Base-by-base conservation (phyloP, 2,888 invertebrate species). In the Stictocephala bisonia region DNA sequence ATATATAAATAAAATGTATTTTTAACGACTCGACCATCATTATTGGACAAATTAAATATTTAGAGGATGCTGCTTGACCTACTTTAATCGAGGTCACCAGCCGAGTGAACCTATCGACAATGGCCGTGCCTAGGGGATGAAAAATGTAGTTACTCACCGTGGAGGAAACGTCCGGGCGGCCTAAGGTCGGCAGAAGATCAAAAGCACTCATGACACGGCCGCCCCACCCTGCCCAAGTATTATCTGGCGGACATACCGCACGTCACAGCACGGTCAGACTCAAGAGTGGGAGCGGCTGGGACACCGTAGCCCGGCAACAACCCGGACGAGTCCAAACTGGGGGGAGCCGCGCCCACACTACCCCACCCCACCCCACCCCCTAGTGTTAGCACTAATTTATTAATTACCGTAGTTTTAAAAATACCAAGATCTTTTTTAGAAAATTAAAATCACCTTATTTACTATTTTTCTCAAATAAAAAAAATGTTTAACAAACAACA, bases 181-280 rank as follows among this genome's bases (percentile, higher is more conserved):
- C 40, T n/a, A 27, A 3, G 31, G 18, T 31, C 15, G 29, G 40
- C 4, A 20, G 40, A 13, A 3, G 6, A 7, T 56, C 27, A 31
- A 29, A 40, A 60, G 51, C 56, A 60, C 60, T 11, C 60, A 60
- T 60, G 60, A 31, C 60, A 31, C 60, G 22, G 35, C 60, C 60
- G 60, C 60, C 60, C 60, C 60, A 29, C 60, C 60, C 60, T 11
- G 31, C 15, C 60, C 60, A 31, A 22, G 35, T 60, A 60, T 60
- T 60, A 60, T 60, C 60, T 60, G 9, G 60, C 40, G 60, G 22
- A 60, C 60, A 60, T 60, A 18, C 31, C 60, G 13, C 13, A 20
- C 40, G 60, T 22, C 20, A 3, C 40, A 40, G n/a, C 13, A n/a
- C n/a, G n/a, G n/a, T n/a, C n/a, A n/a, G n/a, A n/a, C n/a, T n/a